These are phyloP conservation scores for Ochotona curzoniae DNA, from an alignment of 2,113 vertebrate genomes.

Conservation along the genomic window DNA sequence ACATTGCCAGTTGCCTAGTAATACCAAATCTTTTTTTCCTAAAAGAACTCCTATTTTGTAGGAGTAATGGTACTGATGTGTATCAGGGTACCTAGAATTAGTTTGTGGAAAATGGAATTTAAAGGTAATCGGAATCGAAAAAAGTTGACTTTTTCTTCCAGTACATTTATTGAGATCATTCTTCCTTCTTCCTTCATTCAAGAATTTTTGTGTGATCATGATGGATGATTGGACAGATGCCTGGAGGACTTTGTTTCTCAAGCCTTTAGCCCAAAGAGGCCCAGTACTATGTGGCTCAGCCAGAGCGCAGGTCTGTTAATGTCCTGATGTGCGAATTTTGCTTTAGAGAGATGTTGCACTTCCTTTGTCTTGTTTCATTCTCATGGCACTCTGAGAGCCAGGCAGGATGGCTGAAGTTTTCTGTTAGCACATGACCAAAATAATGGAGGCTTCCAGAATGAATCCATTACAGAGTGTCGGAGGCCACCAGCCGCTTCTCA, in stretches of 20 bases:
- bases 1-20: background rate
- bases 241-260: background rate
- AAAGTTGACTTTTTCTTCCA: background rate
- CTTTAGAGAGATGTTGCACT: background rate
- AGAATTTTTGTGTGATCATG: background rate
- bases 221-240: background rate
- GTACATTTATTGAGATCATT: background rate
- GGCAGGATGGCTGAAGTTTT: background rate
- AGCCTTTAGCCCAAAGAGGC: background rate
- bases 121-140: too few relatives aligned
- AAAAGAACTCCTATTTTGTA: background rate
- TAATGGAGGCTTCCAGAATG: background rate
- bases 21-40: background rate
- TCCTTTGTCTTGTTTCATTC: background rate
- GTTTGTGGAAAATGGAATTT: too few relatives aligned
- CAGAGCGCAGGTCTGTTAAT: background rate
- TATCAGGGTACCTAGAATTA: too few relatives aligned
- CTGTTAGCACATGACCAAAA: background rate
- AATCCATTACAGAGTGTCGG: background rate
- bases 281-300: background rate
- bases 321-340: background rate
- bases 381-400: background rate
- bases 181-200: background rate
- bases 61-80: background rate
- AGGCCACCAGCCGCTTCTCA: background rate